phyloP scores from a whole-genome alignment of 2,888 invertebrate species.

The Drosophila prolongata region DNA sequence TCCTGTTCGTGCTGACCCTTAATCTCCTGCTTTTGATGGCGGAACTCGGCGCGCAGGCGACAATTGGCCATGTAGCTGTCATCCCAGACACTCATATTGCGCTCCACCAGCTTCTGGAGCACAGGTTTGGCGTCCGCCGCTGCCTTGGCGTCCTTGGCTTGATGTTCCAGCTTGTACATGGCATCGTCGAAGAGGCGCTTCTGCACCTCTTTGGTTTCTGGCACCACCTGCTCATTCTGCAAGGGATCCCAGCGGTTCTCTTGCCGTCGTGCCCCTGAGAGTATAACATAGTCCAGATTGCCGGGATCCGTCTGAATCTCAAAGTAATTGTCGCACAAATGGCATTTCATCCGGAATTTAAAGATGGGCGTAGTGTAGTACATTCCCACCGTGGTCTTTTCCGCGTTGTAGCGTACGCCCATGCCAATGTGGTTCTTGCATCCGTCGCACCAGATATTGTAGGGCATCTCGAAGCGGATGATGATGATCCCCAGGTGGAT shows the following conservation, averaged over 20 bases:
- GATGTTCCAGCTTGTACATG: constrained; percentile 99
- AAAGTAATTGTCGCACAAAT: constrained; percentile 97
- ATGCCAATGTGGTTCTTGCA: constrained; percentile 99
- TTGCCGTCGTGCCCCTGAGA: constrained; percentile 97
- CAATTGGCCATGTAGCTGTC: constrained; percentile 97
- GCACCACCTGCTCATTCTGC: constrained; percentile 96
- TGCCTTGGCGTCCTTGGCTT: constrained; percentile 90
- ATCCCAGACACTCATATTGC: constrained; percentile 93
- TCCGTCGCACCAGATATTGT: constrained; percentile 99
- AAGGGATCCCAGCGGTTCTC: constrained; percentile 99
- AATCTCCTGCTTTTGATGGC: constrained; percentile 90
- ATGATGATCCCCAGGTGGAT: constrained; percentile 94
- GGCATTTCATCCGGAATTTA: constrained; percentile 99
- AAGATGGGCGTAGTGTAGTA: constrained; percentile 99
- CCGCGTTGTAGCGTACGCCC: constrained; percentile 99
- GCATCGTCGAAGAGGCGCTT: constrained; percentile 96
- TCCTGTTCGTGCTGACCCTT: constrained; percentile 89
- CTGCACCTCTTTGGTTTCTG: constrained; percentile 95
- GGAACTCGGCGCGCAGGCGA: constrained; percentile 92
- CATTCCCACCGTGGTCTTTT: constrained; percentile 97
- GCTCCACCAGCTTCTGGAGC: constrained; percentile 90
- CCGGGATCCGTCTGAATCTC: constrained; percentile 99
- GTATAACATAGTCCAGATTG: constrained; percentile 97
- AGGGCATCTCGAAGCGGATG: constrained; percentile 98
- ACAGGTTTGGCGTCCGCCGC: constrained; percentile 90